Percentiles rank a stretch among this genome's conserved stretches.
phyloP scores from a whole-genome alignment of 2,797 vertebrate genomes.

The Poeciliopsis turneri region DNA sequence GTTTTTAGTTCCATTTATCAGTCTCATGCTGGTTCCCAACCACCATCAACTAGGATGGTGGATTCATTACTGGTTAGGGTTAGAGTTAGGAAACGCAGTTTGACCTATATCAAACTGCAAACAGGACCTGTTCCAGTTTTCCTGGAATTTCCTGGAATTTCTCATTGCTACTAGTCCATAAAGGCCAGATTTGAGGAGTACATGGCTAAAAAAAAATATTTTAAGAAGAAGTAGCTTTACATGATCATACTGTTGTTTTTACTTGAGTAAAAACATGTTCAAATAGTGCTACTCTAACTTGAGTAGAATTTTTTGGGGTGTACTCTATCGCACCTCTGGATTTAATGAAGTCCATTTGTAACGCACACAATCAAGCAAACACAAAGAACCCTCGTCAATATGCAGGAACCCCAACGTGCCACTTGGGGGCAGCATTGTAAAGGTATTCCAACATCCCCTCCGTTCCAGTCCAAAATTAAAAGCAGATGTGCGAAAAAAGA shows the following conservation, averaged over 20 bases:
- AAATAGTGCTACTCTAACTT: neutral
- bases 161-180: neutral
- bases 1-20: neutral
- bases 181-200: neutral
- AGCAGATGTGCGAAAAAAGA: slow-evolving; percentile 50
- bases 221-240: neutral
- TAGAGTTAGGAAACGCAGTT: neutral
- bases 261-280: neutral
- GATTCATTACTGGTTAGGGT: neutral
- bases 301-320: neutral
- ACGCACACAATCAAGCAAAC: too few relatives aligned
- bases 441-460: neutral
- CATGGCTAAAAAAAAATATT: neutral
- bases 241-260: neutral
- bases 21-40: neutral
- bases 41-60: neutral
- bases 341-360: neutral
- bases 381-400: too few relatives aligned
- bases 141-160: too few relatives aligned
- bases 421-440: slow-evolving; percentile 58
- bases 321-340: neutral
- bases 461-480: slow-evolving; percentile 26
- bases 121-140: neutral
- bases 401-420: slow-evolving; percentile 4
- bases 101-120: neutral